A percentile compares a stretch with the other conserved stretches of the same genome.
Evolutionary conservation across 1,140 invertebrate genomes (phyloP).

Genomic region (Ceratosolen solmsi): DNA sequence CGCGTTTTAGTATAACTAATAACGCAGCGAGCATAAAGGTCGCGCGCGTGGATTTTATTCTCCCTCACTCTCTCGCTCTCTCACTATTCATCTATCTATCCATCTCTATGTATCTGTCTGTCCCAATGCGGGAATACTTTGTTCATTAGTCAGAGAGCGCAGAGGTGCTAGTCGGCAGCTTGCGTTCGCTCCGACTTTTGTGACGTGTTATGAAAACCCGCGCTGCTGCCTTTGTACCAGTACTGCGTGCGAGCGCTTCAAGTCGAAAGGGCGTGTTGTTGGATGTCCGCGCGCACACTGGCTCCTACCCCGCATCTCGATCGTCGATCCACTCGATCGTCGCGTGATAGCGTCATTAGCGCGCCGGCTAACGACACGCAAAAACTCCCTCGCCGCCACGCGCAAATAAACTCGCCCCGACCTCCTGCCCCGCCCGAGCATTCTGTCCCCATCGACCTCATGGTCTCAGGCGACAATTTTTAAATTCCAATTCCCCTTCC

Average conservation of each 20-base stretch:
- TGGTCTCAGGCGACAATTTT: conserved; percentile 25
- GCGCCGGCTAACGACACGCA: conserved; percentile 51
- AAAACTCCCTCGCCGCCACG: neutral
- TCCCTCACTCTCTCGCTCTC: conserved; percentile 1
- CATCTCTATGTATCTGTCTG: conserved; percentile 34
- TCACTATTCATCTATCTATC: neutral
- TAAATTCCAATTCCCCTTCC: conserved; percentile 29
- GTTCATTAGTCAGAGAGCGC: conserved; percentile 64
- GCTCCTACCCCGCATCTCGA: conserved; percentile 62
- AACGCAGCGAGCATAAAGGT: no score
- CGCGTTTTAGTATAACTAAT: no score
- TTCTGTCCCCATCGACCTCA: conserved; percentile 21
- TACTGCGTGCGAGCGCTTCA: neutral
- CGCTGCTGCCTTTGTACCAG: neutral
- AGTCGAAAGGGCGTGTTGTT: conserved; percentile 30
- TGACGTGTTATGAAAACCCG: conserved; percentile 54
- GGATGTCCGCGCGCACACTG: conserved; percentile 18
- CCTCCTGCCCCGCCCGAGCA: no score
- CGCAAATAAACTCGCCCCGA: no score
- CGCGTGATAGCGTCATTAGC: conserved; percentile 68
- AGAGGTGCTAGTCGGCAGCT: conserved; percentile 54
- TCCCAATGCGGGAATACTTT: conserved; percentile 60
- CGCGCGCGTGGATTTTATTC: no score
- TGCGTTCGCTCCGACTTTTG: conserved; percentile 26
- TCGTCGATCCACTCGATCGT: conserved; percentile 66